Percentiles rank a stretch among this genome's conserved stretches.
Conservation (phyloP, 2,113 vertebrate species). For the Micronisus gabar region DNA sequence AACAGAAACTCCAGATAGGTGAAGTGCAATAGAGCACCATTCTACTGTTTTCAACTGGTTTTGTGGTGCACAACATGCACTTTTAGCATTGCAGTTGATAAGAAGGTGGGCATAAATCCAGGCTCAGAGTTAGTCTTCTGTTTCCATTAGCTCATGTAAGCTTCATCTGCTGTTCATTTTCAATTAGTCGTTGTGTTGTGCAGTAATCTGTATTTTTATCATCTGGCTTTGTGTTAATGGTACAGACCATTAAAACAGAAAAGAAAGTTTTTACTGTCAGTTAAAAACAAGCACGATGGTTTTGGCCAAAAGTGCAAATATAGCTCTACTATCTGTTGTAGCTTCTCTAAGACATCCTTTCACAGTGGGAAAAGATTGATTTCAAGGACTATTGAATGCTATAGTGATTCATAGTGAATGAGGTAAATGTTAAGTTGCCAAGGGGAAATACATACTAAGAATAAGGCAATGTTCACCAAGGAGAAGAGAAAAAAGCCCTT, state of each 20-base stretch:
- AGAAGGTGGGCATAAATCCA: neutral
- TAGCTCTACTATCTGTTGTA: neutral
- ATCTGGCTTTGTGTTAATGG: neutral
- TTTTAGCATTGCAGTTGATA: neutral
- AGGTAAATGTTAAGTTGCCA: neutral
- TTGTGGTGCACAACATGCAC: neutral
- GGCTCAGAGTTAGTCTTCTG: neutral
- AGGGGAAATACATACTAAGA: neutral
- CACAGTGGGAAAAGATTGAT: neutral
- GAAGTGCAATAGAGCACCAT: neutral
- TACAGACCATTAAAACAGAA: neutral
- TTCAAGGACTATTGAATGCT: neutral
- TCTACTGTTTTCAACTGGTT: neutral
- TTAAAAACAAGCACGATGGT: neutral
- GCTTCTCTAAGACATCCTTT: neutral
- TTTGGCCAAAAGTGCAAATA: neutral
- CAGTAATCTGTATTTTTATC: neutral
- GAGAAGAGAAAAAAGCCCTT: neutral
- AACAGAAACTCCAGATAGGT: neutral
- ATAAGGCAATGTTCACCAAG: neutral
- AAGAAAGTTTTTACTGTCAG: neutral
- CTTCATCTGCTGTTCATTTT: neutral
- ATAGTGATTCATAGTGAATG: neutral
- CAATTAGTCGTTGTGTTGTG: neutral
- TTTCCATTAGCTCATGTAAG: neutral